These are phyloP conservation scores for Pyrgus malvae DNA, from an alignment of 2,888 invertebrate genomes.

Conservation along the genomic window DNA sequence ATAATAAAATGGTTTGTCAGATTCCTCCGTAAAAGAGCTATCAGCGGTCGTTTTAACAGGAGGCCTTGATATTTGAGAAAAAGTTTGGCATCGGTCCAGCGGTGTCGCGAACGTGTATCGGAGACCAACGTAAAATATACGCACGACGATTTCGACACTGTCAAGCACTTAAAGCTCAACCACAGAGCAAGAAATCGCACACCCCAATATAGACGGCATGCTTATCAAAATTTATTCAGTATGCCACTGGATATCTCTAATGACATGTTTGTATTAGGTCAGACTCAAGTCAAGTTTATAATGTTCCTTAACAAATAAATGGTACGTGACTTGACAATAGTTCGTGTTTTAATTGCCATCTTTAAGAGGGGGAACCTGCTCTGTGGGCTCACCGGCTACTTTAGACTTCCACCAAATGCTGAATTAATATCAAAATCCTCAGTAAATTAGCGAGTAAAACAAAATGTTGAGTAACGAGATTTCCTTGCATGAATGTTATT, in stretches of 20 bases:
- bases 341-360: too few relatives aligned
- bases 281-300: too few relatives aligned
- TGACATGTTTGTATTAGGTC: too few relatives aligned
- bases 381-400: slow-evolving; percentile 13
- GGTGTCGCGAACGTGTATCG: slow-evolving; percentile 5
- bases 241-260: too few relatives aligned
- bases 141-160: slow-evolving; percentile 20
- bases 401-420: slow-evolving; percentile 19
- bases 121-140: slow-evolving; percentile 22
- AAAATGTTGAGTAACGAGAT: slow-evolving; percentile 73
- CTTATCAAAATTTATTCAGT: too few relatives aligned
- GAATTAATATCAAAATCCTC: not conserved
- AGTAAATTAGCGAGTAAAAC: slow-evolving; percentile 7
- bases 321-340: too few relatives aligned
- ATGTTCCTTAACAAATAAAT: too few relatives aligned
- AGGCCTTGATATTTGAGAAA: slow-evolving; percentile 20
- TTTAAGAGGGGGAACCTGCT: too few relatives aligned
- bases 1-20: slow-evolving; percentile 6
- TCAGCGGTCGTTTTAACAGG: slow-evolving; percentile 9
- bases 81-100: slow-evolving; percentile 20
- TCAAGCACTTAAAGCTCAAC: slow-evolving; percentile 15
- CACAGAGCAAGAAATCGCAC: too few relatives aligned
- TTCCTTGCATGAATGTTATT: slow-evolving; percentile 78
- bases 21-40: slow-evolving; percentile 6
- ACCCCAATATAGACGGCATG: too few relatives aligned